phyloP scores from a whole-genome alignment of 2,113 vertebrate species.

The Hoplias malabaricus region DNA sequence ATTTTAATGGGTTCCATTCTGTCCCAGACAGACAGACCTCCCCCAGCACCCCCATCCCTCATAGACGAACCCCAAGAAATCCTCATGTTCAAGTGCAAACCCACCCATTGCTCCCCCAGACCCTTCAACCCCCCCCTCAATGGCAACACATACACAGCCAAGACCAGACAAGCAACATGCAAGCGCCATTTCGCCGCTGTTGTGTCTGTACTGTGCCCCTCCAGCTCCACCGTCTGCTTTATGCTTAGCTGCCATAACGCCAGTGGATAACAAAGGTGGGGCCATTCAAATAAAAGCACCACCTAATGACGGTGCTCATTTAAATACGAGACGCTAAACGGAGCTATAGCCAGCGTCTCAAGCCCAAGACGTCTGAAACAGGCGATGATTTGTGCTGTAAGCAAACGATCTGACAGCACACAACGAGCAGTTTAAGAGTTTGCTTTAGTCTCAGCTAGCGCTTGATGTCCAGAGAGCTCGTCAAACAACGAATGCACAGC shows the following conservation, averaged over 20 bases:
- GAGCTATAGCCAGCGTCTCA: not conserved
- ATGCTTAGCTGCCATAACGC: not conserved
- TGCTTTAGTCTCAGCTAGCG: conserved; percentile 11
- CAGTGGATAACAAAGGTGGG: conserved; percentile 22
- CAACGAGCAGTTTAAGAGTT: not conserved
- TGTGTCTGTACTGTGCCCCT: conserved; percentile 18
- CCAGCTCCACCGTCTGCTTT: not conserved
- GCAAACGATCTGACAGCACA: not conserved
- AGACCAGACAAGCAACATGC: conserved; percentile 24
- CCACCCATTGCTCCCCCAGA: not conserved
- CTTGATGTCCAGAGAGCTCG: not conserved
- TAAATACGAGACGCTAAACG: not conserved
- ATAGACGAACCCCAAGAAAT: conserved; percentile 61
- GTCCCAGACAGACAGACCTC: conserved; percentile 51
- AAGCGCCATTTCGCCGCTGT: conserved; percentile 23
- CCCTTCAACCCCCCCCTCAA: conserved; percentile 28
- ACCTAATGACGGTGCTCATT: conserved; percentile 13
- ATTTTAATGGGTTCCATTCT: conserved; percentile 46
- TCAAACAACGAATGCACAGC: not conserved
- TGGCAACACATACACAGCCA: conserved; percentile 62
- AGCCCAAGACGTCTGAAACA: not conserved
- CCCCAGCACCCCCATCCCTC: conserved; percentile 49
- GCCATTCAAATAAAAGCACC: not conserved
- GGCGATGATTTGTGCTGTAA: not conserved
- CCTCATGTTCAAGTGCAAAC: conserved; percentile 54